Evolutionary conservation across 1,140 invertebrate genomes (phyloP), one percentile per base, ranked within the genome.

Genomic region (Solenopsis invicta): DNA sequence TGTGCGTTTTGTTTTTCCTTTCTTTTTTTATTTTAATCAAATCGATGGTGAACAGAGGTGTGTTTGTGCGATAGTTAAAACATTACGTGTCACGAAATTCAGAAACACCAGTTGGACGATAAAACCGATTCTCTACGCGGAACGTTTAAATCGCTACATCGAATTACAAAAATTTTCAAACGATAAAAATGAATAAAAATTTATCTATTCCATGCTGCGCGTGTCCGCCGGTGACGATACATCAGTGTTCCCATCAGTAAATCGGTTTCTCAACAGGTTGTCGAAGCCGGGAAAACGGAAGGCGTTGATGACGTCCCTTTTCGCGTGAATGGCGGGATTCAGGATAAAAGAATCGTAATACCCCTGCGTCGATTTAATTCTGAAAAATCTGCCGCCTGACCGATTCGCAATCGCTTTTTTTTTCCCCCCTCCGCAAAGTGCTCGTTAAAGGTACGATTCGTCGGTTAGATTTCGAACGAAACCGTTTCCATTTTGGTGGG

Each of bases 401-500:
- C 85, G 85, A 69, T 12, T 59, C 62, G 77, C 62, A 67, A 84
- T 48, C 45, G 56, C 62, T 18, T 71, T 50, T 61, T 54, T 50
- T 50, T 59, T 50, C 37, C 64, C 13, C 6, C 29, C n/a, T n/a
- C 75, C 56, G 64, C 78, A 87, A 84, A 87, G 85, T 81, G 85
- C 76, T 86, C 62, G 85, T 86, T 86, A 86, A 81, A 82, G 64
- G 69, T 82, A 69, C 76, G 62, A 81, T 69, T 81, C 52, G 48
- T 62, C 78, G 67, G 78, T 84, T 74, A 72, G 78, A 84, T 87
- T 85, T 85, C 78, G 59, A 41, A 41, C 45, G 69, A 87, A 87
- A 87, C 62, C 74, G 85, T 84, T 87, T 87, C 54, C 85, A 87
- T 87, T 87, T 87, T 87, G 34, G 67, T 78, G 85, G 52, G 50